Evolutionary conservation across 1,140 invertebrate genomes (phyloP).

Genomic region (Euura lappo): DNA sequence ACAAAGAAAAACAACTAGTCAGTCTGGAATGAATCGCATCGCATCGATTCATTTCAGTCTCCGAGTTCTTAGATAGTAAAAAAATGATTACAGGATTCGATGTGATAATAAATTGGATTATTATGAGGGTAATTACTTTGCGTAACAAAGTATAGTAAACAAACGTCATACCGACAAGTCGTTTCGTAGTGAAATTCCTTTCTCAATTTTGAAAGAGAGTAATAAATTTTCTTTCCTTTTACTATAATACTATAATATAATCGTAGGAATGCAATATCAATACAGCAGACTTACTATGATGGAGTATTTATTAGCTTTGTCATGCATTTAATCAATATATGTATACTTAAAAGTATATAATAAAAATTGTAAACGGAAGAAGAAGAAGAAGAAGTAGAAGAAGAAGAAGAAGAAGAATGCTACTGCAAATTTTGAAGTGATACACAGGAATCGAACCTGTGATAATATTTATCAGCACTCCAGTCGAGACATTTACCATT

Average conservation of each 20-base stretch:
- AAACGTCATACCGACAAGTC: slow-evolving; percentile 10
- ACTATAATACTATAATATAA: neutral
- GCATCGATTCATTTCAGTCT: neutral
- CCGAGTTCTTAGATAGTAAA: neutral
- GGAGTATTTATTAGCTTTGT: neutral
- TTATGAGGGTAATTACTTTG: neutral
- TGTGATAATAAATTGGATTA: neutral
- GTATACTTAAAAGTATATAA: neutral
- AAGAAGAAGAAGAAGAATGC: neutral
- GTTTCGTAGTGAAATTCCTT: slow-evolving; percentile 7
- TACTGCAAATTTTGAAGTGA: slow-evolving; percentile 10
- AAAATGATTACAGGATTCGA: neutral
- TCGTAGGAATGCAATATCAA: neutral
- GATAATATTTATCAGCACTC: slow-evolving; percentile 25
- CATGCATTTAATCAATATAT: neutral
- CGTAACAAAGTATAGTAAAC: neutral
- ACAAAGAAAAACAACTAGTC: slow-evolving; percentile 23
- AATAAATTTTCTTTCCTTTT: no score
- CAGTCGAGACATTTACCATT: slow-evolving; percentile 56
- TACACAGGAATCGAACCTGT: slow-evolving; percentile 8
- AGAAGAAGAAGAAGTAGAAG: no score
- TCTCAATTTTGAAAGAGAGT: no score
- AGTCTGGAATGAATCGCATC: slow-evolving; percentile 36
- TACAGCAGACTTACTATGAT: neutral
- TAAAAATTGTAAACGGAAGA: neutral